Evolutionary conservation across 2,113 vertebrate genomes (phyloP), one percentile per base, ranked within the genome.

Genomic region (Triplophysa rosa): DNA sequence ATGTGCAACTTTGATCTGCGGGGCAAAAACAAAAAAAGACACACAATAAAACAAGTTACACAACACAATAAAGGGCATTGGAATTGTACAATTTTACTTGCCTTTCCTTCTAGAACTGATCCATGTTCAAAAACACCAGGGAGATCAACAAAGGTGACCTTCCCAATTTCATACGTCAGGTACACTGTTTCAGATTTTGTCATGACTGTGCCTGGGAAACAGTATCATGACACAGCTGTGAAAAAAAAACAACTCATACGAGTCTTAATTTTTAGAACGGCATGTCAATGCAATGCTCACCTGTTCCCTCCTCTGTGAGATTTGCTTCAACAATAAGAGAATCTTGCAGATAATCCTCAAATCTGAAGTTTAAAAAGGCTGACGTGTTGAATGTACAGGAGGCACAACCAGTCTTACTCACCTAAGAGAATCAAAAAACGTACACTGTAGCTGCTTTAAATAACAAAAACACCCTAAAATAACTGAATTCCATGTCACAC

Each of bases 251-350:
- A 17, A 29, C 26, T 26, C 26, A 1, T 26, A 1, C 26, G 26
- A 1, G 2, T 26, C 26, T 26, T 1, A 2, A 26, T 26, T 26
- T 29, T 29, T 29, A 29, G 26, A 29, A 29, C 26, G 8, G 4
- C 4, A 8, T 21, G 23, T 7, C 19, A 17, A 42, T 61, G 13
- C 7, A 49, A 14, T 2, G 63, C 84, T 83, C 67, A 79, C 92
- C 90, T 66, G 92, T 92, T 1, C 89, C 91, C 9, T 91, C 88
- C 45, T 93, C 92, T 64, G 81, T 78, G 37, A 91, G 24, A 1
- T 49, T 54, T 19, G 40, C 78, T 0, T 0, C n/a, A 26, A 89
- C 1, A 0, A 37, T 0, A 17, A 93, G 14, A 0, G 0, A 0
- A 24, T 89, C 71, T 11, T 54, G 16, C 0, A 84, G 0, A 0